These are phyloP conservation scores for Littorina saxatilis DNA, from an alignment of 1,140 invertebrate genomes.

Conservation along the genomic window DNA sequence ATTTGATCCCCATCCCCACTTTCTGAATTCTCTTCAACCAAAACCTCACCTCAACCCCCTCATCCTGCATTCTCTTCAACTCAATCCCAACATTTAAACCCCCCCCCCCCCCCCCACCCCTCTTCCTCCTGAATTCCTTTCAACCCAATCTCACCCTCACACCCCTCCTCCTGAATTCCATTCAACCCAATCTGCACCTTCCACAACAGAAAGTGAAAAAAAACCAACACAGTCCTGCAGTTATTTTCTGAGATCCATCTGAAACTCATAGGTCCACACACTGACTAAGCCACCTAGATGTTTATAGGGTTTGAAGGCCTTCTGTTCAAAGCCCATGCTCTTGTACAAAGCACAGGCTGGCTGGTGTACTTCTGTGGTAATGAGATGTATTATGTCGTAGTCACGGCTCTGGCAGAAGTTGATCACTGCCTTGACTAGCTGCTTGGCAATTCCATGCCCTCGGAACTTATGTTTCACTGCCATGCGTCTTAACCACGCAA, in stretches of 20 bases:
- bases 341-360: conserved; percentile 49
- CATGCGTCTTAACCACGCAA: conserved; percentile 58
- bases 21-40: too few species aligned
- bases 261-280: conserved; percentile 53
- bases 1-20: too few species aligned
- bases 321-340: conserved; percentile 45
- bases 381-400: conserved; percentile 47
- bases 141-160: too few species aligned
- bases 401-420: conserved; percentile 46
- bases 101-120: too few species aligned
- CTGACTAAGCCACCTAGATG: conserved; percentile 48
- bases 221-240: too few species aligned
- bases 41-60: too few species aligned
- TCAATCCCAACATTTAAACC: too few species aligned
- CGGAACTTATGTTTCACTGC: conserved; percentile 47
- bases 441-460: conserved; percentile 54
- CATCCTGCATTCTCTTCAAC: too few species aligned
- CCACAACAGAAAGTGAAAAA: too few species aligned
- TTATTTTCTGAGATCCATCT: conserved; percentile 10
- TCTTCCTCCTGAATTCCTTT: too few species aligned
- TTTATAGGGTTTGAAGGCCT: conserved; percentile 43
- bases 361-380: conserved; percentile 56
- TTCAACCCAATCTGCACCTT: too few species aligned
- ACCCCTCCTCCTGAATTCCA: too few species aligned
- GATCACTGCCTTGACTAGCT: conserved; percentile 38